A percentile compares a stretch with the other conserved stretches of the same genome.
Evolutionary conservation across 2,113 vertebrate genomes (phyloP).

Genomic region (Ailurus styani): DNA sequence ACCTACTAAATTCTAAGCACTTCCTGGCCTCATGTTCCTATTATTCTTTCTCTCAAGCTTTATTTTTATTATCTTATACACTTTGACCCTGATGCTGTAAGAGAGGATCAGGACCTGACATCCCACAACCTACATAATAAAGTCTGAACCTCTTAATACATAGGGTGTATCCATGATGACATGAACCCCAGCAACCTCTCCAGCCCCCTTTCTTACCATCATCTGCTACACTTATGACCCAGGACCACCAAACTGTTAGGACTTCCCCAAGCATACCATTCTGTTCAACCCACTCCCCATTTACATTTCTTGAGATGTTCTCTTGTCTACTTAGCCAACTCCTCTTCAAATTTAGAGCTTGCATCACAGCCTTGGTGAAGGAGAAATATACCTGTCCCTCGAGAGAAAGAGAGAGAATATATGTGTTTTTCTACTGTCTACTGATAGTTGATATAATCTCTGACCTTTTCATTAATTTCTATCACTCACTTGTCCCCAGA

Average conservation of each 20-base stretch:
- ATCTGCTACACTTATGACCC: background rate
- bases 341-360: background rate
- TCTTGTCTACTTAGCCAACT: background rate
- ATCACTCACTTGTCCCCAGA: background rate
- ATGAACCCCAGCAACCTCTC: accelerated
- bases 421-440: background rate
- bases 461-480: background rate
- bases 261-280: accelerated
- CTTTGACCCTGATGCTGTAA: background rate
- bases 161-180: background rate
- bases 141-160: background rate
- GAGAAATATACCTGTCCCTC: background rate
- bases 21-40: accelerated
- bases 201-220: background rate
- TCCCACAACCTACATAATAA: background rate
- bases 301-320: background rate
- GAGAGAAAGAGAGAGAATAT: background rate
- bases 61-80: background rate
- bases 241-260: too few relatives aligned
- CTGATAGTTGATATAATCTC: background rate
- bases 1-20: background rate
- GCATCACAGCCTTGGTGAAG: background rate
- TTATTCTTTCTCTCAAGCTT: background rate
- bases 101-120: background rate
- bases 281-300: background rate